These are phyloP conservation scores for Erebia ligea DNA, from an alignment of 2,888 invertebrate species.

Conservation along the genomic window DNA sequence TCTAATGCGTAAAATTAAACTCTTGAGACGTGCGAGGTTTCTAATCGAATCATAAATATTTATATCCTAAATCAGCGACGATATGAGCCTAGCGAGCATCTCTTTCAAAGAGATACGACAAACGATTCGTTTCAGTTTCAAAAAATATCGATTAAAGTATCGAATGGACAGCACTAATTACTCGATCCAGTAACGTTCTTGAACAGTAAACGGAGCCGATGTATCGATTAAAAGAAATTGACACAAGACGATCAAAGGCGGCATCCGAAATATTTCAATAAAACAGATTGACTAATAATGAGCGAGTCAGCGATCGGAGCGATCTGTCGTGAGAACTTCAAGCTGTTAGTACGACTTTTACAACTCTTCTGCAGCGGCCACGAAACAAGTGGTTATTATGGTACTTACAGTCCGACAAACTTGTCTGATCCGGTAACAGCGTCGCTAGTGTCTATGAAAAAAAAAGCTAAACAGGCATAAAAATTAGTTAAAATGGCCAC, in stretches of 20 bases:
- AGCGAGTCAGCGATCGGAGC: slow-evolving; percentile 68
- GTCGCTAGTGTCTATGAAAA: too few species aligned
- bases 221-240: slow-evolving; percentile 62
- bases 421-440: too few species aligned
- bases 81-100: slow-evolving; percentile 33
- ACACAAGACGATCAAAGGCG: slow-evolving; percentile 74
- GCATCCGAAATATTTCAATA: slow-evolving; percentile 68
- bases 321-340: slow-evolving; percentile 80
- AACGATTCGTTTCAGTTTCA: slow-evolving; percentile 44
- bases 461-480: too few species aligned
- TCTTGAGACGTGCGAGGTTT: slow-evolving; percentile 26
- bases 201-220: slow-evolving; percentile 54
- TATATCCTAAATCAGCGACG: slow-evolving; percentile 39
- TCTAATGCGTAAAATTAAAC: slow-evolving; percentile 26
- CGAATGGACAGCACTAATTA: slow-evolving; percentile 53
- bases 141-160: slow-evolving; percentile 45
- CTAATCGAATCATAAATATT: slow-evolving; percentile 34
- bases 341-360: slow-evolving; percentile 74
- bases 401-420: neutral
- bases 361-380: slow-evolving; percentile 60
- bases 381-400: slow-evolving; percentile 45
- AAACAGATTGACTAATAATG: slow-evolving; percentile 80
- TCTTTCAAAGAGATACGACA: slow-evolving; percentile 41
- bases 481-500: too few species aligned
- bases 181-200: slow-evolving; percentile 55